Conservation (phyloP, 1,140 invertebrate species). For the Hyles euphorbiae region DNA sequence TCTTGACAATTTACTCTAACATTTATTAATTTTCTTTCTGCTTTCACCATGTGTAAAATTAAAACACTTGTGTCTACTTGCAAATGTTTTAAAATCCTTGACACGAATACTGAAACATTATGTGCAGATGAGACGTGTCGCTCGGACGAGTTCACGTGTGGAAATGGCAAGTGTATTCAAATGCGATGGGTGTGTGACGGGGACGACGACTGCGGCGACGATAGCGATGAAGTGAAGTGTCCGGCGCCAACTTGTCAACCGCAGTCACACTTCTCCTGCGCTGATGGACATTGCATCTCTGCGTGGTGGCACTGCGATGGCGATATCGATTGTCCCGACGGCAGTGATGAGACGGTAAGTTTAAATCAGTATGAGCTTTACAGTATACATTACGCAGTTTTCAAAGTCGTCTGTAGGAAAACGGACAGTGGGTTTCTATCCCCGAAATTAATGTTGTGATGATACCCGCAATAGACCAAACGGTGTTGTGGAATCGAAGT, state of each 20-base stretch:
- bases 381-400: too few relatives aligned
- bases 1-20: not conserved
- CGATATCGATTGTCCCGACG: slow-evolving; percentile 88
- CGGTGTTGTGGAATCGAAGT: too few relatives aligned
- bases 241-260: slow-evolving; percentile 80
- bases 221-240: slow-evolving; percentile 88
- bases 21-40: too few relatives aligned
- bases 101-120: slow-evolving; percentile 3
- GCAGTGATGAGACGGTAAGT: slow-evolving; percentile 85
- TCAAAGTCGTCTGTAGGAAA: too few relatives aligned
- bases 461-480: too few relatives aligned
- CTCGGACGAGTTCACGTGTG: slow-evolving; percentile 92
- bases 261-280: slow-evolving; percentile 83
- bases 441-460: too few relatives aligned
- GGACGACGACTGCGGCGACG: slow-evolving; percentile 91
- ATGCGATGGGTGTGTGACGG: slow-evolving; percentile 91
- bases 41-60: too few relatives aligned
- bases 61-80: not conserved
- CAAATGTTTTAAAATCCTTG: not conserved
- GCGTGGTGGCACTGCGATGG: slow-evolving; percentile 90
- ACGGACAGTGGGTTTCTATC: too few relatives aligned
- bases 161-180: slow-evolving; percentile 92
- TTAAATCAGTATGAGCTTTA: not conserved
- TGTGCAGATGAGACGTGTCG: slow-evolving; percentile 88
- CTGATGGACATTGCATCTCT: slow-evolving; percentile 82